A percentile compares a stretch with the other conserved stretches of the same genome.
Evolutionary conservation across 2,113 vertebrate genomes (phyloP).

Genomic region (Tenebrosternarchus preto): DNA sequence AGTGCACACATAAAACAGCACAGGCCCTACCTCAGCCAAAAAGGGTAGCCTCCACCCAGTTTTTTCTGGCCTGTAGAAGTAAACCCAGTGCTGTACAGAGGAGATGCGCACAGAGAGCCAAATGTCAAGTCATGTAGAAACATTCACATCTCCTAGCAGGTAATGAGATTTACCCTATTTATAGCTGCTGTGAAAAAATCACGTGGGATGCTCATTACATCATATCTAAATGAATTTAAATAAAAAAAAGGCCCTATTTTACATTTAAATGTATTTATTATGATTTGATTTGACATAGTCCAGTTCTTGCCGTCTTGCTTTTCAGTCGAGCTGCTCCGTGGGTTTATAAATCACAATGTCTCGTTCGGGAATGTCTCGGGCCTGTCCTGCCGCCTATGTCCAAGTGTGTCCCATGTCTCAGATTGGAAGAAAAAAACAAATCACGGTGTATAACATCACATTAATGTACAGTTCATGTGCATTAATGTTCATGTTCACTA

Average conservation of each 20-base stretch:
- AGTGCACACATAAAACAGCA: conserved; percentile 24
- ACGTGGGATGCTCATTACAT: not conserved
- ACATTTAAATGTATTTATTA: not conserved
- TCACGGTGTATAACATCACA: too few relatives aligned
- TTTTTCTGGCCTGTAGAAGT: not conserved
- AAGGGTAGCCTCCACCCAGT: conserved; percentile 36
- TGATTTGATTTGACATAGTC: not conserved
- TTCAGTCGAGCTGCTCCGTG: too few relatives aligned
- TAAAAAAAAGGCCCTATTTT: not conserved
- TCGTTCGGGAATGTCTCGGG: too few relatives aligned
- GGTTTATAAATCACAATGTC: too few relatives aligned
- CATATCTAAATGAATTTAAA: conserved; percentile 3
- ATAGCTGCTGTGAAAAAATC: not conserved
- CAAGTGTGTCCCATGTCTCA: too few relatives aligned
- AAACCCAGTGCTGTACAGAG: conserved; percentile 51
- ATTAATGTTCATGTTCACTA: too few relatives aligned
- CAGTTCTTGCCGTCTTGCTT: not conserved
- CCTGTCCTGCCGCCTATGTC: too few relatives aligned
- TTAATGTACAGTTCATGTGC: too few relatives aligned
- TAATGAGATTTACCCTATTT: conserved; percentile 46
- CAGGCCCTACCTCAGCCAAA: conserved; percentile 57
- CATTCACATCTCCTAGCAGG: conserved; percentile 66
- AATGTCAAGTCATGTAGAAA: conserved; percentile 68
- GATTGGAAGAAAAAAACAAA: too few relatives aligned
- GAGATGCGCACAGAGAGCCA: conserved; percentile 62